Percentiles rank a stretch among this genome's conserved stretches.
These are phyloP conservation scores for Autographa gamma DNA, from an alignment of 2,888 invertebrate genomes.

Conservation along the genomic window DNA sequence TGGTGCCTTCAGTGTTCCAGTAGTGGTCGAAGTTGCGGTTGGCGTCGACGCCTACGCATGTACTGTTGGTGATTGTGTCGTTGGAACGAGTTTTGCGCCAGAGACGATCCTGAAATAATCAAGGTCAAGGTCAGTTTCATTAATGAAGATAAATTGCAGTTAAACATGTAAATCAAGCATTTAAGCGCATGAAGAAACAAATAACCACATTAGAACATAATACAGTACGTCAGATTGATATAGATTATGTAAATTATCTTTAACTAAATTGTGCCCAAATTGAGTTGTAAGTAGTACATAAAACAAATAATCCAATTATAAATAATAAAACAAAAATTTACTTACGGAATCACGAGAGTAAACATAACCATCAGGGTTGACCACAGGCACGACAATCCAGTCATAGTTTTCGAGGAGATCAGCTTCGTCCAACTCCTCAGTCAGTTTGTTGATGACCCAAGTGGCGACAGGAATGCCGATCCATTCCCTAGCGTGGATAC, in stretches of 20 bases:
- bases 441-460: constrained; percentile 90
- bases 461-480: constrained; percentile 90
- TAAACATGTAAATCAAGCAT: too few relatives aligned
- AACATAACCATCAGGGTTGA: constrained; percentile 93
- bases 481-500: constrained; percentile 92
- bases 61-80: constrained; percentile 56
- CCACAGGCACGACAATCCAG: constrained; percentile 91
- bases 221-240: too few relatives aligned
- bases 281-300: too few relatives aligned
- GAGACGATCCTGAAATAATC: constrained; percentile 75
- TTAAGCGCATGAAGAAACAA: too few relatives aligned
- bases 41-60: constrained; percentile 92
- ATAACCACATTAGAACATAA: too few relatives aligned
- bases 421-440: constrained; percentile 87
- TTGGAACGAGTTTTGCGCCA: constrained; percentile 92
- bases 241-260: too few relatives aligned
- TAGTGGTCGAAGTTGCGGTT: constrained; percentile 93
- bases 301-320: too few relatives aligned
- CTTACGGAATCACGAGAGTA: constrained; percentile 85
- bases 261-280: too few relatives aligned
- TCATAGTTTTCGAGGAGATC: constrained; percentile 89
- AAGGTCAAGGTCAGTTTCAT: too few relatives aligned
- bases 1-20: constrained; percentile 91
- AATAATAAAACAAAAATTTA: constrained; percentile 25
- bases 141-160: too few relatives aligned